Conservation (phyloP, 2,888 invertebrate species). For the Terebella lapidaria region DNA sequence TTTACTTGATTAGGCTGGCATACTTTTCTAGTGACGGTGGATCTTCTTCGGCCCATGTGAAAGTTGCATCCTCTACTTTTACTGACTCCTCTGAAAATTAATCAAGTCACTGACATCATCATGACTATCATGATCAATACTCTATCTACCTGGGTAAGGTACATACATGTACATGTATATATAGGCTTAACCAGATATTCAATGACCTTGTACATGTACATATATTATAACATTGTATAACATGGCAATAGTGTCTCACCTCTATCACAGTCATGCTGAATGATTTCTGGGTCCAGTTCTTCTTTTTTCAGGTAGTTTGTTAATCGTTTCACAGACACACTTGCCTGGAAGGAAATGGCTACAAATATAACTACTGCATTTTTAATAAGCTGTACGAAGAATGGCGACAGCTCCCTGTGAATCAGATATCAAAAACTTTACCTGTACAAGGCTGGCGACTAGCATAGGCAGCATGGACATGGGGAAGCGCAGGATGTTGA, state of each 20-base stretch:
- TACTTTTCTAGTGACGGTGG: background rate
- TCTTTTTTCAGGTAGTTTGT: constrained; percentile 1
- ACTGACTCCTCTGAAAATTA: background rate
- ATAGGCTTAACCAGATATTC: too few relatives aligned
- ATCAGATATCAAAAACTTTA: constrained; percentile 22
- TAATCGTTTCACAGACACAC: constrained; percentile 5
- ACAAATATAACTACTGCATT: too few relatives aligned
- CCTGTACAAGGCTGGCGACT: constrained; percentile 60
- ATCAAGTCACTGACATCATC: too few relatives aligned
- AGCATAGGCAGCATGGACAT: constrained; percentile 94
- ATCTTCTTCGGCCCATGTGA: background rate
- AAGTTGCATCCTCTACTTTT: constrained; percentile 1
- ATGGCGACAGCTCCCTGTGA: too few relatives aligned
- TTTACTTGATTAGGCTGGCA: background rate
- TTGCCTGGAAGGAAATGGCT: background rate
- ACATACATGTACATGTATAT: too few relatives aligned
- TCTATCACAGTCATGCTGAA: background rate
- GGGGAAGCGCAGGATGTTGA: constrained; percentile 95
- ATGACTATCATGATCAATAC: too few relatives aligned
- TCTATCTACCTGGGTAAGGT: too few relatives aligned
- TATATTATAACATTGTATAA: background rate
- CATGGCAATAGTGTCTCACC: background rate
- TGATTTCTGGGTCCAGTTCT: background rate
- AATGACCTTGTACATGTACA: too few relatives aligned
- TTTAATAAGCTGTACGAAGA: too few relatives aligned